Percentiles rank a stretch among this genome's conserved stretches.
Evolutionary conservation across 2,888 invertebrate species (phyloP).

Genomic region (Drosophila austrosaltans): DNA sequence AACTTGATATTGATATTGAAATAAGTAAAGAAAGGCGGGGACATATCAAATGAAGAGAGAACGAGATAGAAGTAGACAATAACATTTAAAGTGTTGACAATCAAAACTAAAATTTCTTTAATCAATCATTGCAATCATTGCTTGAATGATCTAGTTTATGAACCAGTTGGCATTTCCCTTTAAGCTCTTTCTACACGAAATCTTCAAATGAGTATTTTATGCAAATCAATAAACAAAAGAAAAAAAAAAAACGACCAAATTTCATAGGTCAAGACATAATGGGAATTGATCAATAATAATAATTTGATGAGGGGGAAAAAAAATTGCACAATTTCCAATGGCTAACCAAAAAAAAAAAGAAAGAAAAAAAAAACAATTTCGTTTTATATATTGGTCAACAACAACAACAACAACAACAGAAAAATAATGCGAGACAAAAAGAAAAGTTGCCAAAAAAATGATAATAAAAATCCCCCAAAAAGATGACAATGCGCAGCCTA

Average conservation of each 20-base stretch:
- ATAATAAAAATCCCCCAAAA: background rate
- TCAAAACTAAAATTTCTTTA: background rate
- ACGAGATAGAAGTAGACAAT: background rate
- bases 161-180: background rate
- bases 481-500: slow-evolving; percentile 48
- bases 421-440: slow-evolving; percentile 25
- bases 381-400: slow-evolving; percentile 30
- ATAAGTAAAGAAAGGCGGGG: slow-evolving; percentile 49
- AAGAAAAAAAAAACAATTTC: slow-evolving; percentile 1
- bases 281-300: slow-evolving; percentile 61
- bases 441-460: slow-evolving; percentile 45
- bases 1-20: slow-evolving; percentile 69
- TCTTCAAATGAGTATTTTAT: slow-evolving; percentile 58
- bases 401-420: slow-evolving; percentile 1
- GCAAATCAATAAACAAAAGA: slow-evolving; percentile 46
- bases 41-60: background rate
- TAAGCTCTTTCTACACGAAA: background rate
- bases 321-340: slow-evolving; percentile 65
- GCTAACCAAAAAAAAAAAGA: slow-evolving; percentile 33
- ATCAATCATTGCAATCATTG: background rate
- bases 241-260: slow-evolving; percentile 24
- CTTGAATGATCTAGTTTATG: background rate
- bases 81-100: slow-evolving; percentile 1
- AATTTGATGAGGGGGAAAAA: slow-evolving; percentile 6
- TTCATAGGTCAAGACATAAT: slow-evolving; percentile 57